Conservation (phyloP, 2,113 vertebrate species). For the Opisthocomus hoazin region DNA sequence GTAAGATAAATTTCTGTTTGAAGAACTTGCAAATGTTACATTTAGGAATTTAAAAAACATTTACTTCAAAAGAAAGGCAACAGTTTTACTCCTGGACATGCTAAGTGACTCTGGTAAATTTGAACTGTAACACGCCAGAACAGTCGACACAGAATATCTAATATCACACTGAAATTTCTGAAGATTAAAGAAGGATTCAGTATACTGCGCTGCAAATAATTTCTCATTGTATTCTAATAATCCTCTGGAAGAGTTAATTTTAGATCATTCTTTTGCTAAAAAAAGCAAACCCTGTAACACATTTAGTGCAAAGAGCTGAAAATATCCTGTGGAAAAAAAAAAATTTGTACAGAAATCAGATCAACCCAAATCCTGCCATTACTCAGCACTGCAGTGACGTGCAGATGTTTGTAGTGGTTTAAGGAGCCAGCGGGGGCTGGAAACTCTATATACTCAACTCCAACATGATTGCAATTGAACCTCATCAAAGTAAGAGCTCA, state of each 20-base stretch:
- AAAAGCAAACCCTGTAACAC: constrained; percentile 66
- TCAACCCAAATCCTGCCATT: constrained; percentile 87
- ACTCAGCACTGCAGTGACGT: constrained; percentile 86
- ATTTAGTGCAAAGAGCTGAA: constrained; percentile 75
- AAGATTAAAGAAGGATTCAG: constrained; percentile 21
- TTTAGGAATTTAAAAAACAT: not conserved
- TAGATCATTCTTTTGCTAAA: constrained; percentile 73
- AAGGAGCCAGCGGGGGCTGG: constrained; percentile 83
- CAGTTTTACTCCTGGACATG: not conserved
- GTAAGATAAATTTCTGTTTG: not conserved
- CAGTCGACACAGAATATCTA: not conserved
- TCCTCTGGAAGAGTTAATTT: constrained; percentile 70
- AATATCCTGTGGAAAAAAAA: constrained; percentile 72
- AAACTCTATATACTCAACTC: constrained; percentile 85
- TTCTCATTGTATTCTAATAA: constrained; percentile 65
- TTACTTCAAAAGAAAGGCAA: not conserved
- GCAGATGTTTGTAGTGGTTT: constrained; percentile 91
- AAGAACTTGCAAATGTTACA: not conserved
- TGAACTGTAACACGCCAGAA: not conserved
- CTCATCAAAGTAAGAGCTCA: constrained; percentile 98
- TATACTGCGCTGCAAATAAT: constrained; percentile 42
- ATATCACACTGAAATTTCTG: not conserved
- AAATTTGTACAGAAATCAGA: constrained; percentile 71
- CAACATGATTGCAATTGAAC: constrained; percentile 92
- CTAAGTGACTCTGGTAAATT: not conserved